These are phyloP conservation scores for Gephyroberyx darwinii DNA, from an alignment of 2,797 vertebrate genomes.

Conservation along the genomic window DNA sequence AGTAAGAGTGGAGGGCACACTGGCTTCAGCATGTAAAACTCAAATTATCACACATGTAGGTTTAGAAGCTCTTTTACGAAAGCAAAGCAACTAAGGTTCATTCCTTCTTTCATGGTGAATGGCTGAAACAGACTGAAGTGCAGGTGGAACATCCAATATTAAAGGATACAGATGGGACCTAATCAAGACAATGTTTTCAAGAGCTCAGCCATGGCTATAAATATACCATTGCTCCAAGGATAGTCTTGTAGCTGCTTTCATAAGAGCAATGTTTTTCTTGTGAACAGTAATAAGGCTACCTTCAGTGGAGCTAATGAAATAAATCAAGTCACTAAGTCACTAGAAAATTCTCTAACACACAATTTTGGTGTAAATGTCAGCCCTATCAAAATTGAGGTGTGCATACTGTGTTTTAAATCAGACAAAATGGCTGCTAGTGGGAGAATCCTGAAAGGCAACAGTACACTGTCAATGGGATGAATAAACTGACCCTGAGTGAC, in stretches of 20 bases:
- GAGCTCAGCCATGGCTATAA: conserved; percentile 3
- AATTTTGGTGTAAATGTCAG: not conserved
- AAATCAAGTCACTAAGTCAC: too few relatives aligned
- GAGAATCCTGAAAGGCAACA: not conserved
- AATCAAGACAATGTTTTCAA: not conserved
- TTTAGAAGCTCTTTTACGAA: not conserved
- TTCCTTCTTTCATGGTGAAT: not conserved
- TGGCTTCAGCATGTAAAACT: too few relatives aligned
- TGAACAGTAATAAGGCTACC: too few relatives aligned
- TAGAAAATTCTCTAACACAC: not conserved
- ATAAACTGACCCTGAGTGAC: not conserved
- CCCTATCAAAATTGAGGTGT: not conserved
- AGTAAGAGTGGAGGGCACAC: not conserved
- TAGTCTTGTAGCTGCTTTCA: not conserved
- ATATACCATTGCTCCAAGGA: not conserved
- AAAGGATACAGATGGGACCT: not conserved
- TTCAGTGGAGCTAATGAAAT: too few relatives aligned
- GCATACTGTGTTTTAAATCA: not conserved
- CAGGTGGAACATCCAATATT: not conserved
- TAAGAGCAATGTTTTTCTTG: conserved; percentile 1
- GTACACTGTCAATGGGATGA: not conserved
- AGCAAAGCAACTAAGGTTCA: not conserved
- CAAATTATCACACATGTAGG: too few relatives aligned
- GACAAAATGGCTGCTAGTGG: conserved; percentile 8
- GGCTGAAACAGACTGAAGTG: not conserved